These are phyloP conservation scores for Anadara kagoshimensis DNA, from an alignment of 1,140 invertebrate genomes.

Conservation along the genomic window DNA sequence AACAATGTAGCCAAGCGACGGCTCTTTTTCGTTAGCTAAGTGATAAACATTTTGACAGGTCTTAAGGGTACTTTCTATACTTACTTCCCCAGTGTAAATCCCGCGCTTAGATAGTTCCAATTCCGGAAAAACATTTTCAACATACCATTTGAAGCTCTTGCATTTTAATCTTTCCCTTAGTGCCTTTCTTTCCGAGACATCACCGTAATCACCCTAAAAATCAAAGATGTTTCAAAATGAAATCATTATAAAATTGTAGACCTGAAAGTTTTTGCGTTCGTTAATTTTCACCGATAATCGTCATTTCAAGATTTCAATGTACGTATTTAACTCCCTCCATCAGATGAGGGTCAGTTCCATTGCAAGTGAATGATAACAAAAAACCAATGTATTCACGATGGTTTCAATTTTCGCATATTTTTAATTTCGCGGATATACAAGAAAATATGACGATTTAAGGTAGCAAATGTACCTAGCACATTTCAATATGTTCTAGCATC, in stretches of 20 bases:
- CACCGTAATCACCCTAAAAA: conserved; percentile 83
- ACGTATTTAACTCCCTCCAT: not conserved
- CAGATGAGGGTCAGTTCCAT: not conserved
- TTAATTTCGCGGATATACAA: no score
- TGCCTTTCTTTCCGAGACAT: conserved; percentile 85
- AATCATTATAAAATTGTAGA: not conserved
- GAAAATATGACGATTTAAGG: no score
- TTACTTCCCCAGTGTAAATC: conserved; percentile 55
- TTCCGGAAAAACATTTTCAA: conserved; percentile 98
- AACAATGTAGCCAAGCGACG: no score
- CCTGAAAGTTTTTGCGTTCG: not conserved
- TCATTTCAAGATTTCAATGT: not conserved
- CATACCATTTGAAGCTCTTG: conserved; percentile 91
- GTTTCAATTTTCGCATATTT: no score
- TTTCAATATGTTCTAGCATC: no score
- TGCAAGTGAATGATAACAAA: not conserved
- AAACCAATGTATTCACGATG: not conserved
- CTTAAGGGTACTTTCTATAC: not conserved
- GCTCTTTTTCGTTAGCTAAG: no score
- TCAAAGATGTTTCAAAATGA: not conserved
- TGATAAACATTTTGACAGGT: no score
- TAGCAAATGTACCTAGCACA: no score
- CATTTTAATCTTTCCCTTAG: conserved; percentile 84
- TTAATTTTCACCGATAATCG: not conserved
- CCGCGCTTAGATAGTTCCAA: conserved; percentile 77